These are phyloP conservation scores for Diachasma alloeum DNA, from an alignment of 1,140 invertebrate genomes.

Conservation along the genomic window DNA sequence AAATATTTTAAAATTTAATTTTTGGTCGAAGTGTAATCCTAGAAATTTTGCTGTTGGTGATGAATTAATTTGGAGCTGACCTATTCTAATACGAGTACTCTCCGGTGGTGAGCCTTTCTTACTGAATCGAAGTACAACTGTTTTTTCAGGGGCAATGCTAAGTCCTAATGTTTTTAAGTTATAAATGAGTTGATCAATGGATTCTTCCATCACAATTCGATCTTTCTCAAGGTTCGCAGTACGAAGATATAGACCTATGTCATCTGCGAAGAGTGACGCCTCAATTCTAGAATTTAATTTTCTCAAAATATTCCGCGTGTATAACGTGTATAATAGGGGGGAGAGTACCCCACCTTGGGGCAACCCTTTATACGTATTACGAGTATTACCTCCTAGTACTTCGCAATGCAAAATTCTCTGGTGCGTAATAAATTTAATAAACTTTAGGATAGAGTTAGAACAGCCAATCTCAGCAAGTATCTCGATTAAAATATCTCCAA, in stretches of 20 bases:
- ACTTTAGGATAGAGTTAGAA: no score
- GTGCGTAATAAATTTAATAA: no score
- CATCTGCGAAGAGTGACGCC: neutral
- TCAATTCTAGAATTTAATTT: neutral
- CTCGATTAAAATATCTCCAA: no score
- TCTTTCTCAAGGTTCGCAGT: neutral
- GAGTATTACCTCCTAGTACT: no score
- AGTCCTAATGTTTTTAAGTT: slow-evolving; percentile 4
- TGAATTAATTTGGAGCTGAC: neutral
- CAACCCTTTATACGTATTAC: no score
- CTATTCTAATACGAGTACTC: slow-evolving; percentile 7
- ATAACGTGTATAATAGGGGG: neutral
- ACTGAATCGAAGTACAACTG: no score
- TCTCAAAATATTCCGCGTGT: neutral
- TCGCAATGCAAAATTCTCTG: no score
- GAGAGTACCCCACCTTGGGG: no score
- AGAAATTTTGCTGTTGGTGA: slow-evolving; percentile 25
- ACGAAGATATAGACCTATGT: neutral
- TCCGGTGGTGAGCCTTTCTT: slow-evolving; percentile 9
- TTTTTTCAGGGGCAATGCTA: no score
- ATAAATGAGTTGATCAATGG: neutral
- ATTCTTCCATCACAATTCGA: neutral
- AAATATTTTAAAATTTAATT: slow-evolving; percentile 4
- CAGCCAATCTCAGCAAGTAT: no score
- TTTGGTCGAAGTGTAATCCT: slow-evolving; percentile 31